These are phyloP conservation scores for Morpho deidamia DNA, from an alignment of 2,888 invertebrate species.

Conservation along the genomic window DNA sequence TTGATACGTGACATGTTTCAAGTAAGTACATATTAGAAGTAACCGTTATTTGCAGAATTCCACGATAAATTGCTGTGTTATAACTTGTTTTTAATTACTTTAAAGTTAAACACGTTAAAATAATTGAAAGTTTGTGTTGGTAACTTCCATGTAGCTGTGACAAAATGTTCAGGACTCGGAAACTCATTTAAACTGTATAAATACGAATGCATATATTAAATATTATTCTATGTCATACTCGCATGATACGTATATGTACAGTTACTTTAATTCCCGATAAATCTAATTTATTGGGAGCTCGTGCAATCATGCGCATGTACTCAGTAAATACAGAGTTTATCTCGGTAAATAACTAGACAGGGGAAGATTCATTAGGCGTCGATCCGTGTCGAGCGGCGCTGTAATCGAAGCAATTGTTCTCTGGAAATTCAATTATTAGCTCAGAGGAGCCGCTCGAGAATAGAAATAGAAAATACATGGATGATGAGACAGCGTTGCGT, in stretches of 20 bases:
- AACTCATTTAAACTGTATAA: no score
- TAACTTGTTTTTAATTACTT: no score
- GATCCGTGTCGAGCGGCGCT: slow-evolving; percentile 65
- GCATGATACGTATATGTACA: slow-evolving; percentile 28
- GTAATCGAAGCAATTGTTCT: slow-evolving; percentile 77
- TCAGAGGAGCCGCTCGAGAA: slow-evolving; percentile 48
- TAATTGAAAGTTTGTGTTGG: no score
- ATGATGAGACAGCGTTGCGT: slow-evolving; percentile 51
- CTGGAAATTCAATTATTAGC: slow-evolving; percentile 73
- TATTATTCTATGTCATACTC: slow-evolving; percentile 21
- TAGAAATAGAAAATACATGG: slow-evolving; percentile 34
- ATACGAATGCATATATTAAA: no score
- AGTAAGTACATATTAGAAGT: no score
- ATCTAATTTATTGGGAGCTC: slow-evolving; percentile 72
- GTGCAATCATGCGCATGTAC: slow-evolving; percentile 74
- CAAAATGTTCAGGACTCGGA: no score
- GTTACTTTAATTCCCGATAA: slow-evolving; percentile 44
- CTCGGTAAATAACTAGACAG: slow-evolving; percentile 74
- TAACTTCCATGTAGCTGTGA: no score
- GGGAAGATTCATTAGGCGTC: slow-evolving; percentile 75
- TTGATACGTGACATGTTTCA: no score
- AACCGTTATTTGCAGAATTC: no score
- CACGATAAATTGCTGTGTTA: no score
- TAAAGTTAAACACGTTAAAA: no score
- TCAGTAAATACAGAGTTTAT: slow-evolving; percentile 73